A percentile compares a stretch with the other conserved stretches of the same genome.
phyloP scores from a whole-genome alignment of 2,797 vertebrate genomes.

The Pelodytes ibericus region DNA sequence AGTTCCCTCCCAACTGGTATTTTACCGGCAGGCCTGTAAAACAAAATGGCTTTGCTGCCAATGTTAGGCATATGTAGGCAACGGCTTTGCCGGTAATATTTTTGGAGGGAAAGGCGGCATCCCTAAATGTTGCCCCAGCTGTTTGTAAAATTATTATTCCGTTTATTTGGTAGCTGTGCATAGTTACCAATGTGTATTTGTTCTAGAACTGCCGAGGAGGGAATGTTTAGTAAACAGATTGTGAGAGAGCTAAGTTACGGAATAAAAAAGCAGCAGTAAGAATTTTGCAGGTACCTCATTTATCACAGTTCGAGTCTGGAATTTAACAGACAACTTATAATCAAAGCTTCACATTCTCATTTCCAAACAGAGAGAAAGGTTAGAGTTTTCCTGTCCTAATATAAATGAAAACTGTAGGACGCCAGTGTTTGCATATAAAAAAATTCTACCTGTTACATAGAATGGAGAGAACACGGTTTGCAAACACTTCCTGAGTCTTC shows the following conservation, averaged over 20 bases:
- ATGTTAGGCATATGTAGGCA: too few relatives aligned
- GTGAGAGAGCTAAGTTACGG: slow-evolving; percentile 42
- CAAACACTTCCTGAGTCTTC: not conserved
- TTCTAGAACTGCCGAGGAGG: not conserved
- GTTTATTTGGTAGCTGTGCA: not conserved
- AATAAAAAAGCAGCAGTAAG: slow-evolving; percentile 47
- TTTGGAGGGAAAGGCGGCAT: too few relatives aligned
- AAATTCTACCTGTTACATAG: slow-evolving; percentile 44
- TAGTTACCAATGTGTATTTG: not conserved
- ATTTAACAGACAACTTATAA: slow-evolving; percentile 55
- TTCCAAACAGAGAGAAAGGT: slow-evolving; percentile 48
- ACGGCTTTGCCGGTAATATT: too few relatives aligned
- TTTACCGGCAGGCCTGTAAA: too few relatives aligned
- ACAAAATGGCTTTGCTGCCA: too few relatives aligned
- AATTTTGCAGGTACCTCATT: slow-evolving; percentile 54
- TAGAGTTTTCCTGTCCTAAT: slow-evolving; percentile 54
- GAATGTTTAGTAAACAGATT: slow-evolving; percentile 53
- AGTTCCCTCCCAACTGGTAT: too few relatives aligned
- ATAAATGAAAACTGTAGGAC: slow-evolving; percentile 52
- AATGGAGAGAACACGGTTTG: slow-evolving; percentile 16
- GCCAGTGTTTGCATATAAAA: slow-evolving; percentile 49
- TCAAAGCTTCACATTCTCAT: slow-evolving; percentile 53
- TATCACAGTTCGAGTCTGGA: slow-evolving; percentile 52
- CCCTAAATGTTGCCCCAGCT: too few relatives aligned
- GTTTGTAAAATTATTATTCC: too few relatives aligned